Percentiles rank a stretch among this genome's conserved stretches.
Conservation (phyloP, 2,113 vertebrate genomes). For the Leuciscus idus region DNA sequence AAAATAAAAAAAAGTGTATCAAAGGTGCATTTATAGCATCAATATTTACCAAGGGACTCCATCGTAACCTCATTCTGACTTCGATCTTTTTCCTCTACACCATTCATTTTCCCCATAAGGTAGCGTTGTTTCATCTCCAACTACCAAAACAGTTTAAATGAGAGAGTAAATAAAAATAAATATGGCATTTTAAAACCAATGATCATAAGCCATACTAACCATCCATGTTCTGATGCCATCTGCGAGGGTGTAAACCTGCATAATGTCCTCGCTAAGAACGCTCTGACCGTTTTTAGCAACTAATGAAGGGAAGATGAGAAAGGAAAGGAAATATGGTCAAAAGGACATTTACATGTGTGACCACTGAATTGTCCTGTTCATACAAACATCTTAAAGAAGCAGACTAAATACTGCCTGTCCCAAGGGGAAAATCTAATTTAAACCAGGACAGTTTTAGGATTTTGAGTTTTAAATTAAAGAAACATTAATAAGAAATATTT, state of each 20-base stretch:
- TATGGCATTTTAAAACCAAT: background rate
- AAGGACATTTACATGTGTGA: background rate
- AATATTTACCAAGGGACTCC: conserved; percentile 85
- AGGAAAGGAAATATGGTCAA: background rate
- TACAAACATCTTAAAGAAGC: background rate
- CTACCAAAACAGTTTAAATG: conserved; percentile 70
- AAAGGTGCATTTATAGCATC: background rate
- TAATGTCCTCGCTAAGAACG: conserved; percentile 85
- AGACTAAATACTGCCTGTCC: background rate
- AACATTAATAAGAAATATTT: background rate
- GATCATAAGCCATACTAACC: conserved; percentile 76
- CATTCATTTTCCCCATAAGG: conserved; percentile 77
- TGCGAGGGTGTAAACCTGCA: conserved; percentile 87
- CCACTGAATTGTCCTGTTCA: background rate
- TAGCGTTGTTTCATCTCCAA: conserved; percentile 97
- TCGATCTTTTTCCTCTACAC: conserved; percentile 76
- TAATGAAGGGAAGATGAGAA: conserved; percentile 59
- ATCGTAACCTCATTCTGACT: conserved; percentile 82
- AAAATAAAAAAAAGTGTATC: background rate
- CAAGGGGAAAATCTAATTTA: background rate
- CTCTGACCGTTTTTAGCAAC: conserved; percentile 84
- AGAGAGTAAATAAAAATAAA: background rate
- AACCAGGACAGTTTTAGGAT: background rate
- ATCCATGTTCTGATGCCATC: conserved; percentile 97
- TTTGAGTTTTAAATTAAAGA: background rate